Evolutionary conservation across 2,888 invertebrate species (phyloP).

Genomic region (Lacanobia oleracea): DNA sequence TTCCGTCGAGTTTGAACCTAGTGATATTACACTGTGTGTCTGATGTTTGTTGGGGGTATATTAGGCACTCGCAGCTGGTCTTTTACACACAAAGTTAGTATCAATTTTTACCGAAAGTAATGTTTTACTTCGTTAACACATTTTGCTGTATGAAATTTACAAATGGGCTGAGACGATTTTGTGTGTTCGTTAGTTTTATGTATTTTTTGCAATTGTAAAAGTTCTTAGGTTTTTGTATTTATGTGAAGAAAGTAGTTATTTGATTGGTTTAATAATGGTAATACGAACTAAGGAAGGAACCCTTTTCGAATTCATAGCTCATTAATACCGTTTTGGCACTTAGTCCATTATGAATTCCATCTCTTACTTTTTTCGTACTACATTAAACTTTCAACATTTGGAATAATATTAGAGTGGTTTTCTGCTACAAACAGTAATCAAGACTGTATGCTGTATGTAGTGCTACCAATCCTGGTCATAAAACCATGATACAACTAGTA

Average conservation of each 20-base stretch:
- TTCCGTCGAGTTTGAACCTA: slow-evolving; percentile 48
- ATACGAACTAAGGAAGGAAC: too few species aligned
- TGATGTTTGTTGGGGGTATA: slow-evolving; percentile 20
- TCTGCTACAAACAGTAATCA: not conserved
- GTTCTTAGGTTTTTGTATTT: too few species aligned
- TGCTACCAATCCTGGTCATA: too few species aligned
- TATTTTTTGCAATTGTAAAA: too few species aligned
- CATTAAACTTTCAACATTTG: not conserved
- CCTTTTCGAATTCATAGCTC: too few species aligned
- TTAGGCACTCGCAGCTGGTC: slow-evolving; percentile 11
- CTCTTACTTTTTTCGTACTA: too few species aligned
- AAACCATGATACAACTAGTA: too few species aligned
- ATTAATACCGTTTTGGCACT: too few species aligned
- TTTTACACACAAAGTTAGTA: slow-evolving; percentile 2
- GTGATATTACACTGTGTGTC: slow-evolving; percentile 42
- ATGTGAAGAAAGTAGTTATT: not conserved
- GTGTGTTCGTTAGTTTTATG: not conserved
- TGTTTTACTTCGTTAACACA: not conserved
- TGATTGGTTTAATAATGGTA: too few species aligned
- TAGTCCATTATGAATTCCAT: too few species aligned
- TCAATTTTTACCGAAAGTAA: slow-evolving; percentile 13
- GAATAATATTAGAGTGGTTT: not conserved
- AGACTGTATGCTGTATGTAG: not conserved
- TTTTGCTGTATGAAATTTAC: not conserved
- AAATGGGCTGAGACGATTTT: not conserved